Conservation (phyloP, 2,888 invertebrate genomes). For the Prosapia bicincta region DNA sequence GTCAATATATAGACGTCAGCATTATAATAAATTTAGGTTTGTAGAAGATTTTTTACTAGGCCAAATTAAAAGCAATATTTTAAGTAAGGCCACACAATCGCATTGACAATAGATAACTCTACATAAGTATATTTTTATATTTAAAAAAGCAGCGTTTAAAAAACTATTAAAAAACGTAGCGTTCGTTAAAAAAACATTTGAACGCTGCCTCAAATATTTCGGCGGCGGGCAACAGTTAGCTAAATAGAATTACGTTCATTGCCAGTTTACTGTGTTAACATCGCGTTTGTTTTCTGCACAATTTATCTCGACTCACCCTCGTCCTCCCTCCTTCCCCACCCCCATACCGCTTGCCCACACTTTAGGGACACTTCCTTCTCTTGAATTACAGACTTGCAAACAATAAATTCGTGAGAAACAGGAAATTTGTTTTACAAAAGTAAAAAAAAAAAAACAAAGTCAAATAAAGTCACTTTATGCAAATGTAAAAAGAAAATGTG, state of each 20-base stretch:
- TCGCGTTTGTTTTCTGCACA: constrained; percentile 2
- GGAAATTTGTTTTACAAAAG: background rate
- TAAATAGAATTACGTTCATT: background rate
- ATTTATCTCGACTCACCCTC: background rate
- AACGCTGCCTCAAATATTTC: too few relatives aligned
- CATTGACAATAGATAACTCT: too few relatives aligned
- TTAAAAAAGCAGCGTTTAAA: too few relatives aligned
- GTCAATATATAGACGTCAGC: too few relatives aligned
- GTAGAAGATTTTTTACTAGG: too few relatives aligned
- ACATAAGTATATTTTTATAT: too few relatives aligned
- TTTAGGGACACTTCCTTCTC: constrained; percentile 2
- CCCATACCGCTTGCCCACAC: background rate
- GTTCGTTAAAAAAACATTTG: too few relatives aligned
- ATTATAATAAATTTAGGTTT: too few relatives aligned
- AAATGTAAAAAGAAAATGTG: too few relatives aligned
- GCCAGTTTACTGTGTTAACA: background rate
- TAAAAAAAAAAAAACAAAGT: background rate
- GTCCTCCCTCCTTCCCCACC: constrained; percentile 3
- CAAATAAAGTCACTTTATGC: background rate
- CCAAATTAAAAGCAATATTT: too few relatives aligned
- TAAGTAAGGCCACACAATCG: too few relatives aligned
- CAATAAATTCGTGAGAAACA: background rate
- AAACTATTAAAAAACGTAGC: too few relatives aligned
- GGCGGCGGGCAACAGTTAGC: background rate
- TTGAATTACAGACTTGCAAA: background rate